A percentile compares a stretch with the other conserved stretches of the same genome.
Evolutionary conservation across 2,888 invertebrate genomes (phyloP).

Genomic region (Philaethria dido): DNA sequence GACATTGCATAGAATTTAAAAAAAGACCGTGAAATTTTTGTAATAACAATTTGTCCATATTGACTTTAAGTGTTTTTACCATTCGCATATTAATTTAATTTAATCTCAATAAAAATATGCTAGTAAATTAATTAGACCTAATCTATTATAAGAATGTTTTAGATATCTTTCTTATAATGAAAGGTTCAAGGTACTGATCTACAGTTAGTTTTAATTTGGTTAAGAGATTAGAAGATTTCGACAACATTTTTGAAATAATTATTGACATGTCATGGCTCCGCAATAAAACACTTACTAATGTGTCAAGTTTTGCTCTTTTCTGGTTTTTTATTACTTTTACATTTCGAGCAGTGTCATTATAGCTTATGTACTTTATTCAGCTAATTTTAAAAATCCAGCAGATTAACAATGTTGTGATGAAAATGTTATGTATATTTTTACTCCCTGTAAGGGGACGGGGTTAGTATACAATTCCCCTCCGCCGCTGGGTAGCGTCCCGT

Average conservation of each 20-base stretch:
- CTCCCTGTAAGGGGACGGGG: no score
- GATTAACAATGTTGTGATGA: no score
- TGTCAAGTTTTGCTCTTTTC: neutral
- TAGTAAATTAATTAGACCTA: neutral
- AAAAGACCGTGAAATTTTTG: neutral
- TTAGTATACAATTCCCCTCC: no score
- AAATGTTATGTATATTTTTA: no score
- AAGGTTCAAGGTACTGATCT: slow-evolving; percentile 7
- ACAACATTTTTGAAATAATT: neutral
- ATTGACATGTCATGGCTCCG: neutral
- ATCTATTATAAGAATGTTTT: slow-evolving; percentile 5
- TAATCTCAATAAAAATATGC: neutral
- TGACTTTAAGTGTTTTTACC: neutral
- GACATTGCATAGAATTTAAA: neutral
- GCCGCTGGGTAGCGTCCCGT: no score
- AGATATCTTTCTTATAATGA: slow-evolving; percentile 13
- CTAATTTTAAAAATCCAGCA: no score
- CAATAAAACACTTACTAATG: neutral
- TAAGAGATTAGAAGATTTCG: slow-evolving; percentile 1
- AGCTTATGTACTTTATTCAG: no score
- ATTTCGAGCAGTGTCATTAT: neutral
- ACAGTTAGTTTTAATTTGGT: neutral
- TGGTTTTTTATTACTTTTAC: neutral
- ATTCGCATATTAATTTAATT: neutral
- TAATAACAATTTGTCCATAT: neutral